Conservation (phyloP, 2,888 invertebrate genomes). For the Lycocerus yunnanus region DNA sequence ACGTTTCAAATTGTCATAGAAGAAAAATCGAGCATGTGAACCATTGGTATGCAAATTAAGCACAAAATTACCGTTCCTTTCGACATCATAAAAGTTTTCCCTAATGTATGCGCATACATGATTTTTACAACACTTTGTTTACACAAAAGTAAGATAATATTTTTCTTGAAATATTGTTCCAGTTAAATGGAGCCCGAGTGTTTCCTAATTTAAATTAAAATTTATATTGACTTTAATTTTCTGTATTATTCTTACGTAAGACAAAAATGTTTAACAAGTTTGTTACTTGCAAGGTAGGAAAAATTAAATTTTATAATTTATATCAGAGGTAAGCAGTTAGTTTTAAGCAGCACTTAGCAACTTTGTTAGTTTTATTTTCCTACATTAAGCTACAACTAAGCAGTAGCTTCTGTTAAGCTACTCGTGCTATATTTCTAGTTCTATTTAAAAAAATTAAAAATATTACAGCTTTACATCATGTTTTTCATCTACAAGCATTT, state of each 20-base stretch:
- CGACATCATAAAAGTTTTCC: conserved; percentile 1
- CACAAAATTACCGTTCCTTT: conserved; percentile 6
- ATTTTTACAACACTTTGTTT: conserved; percentile 2
- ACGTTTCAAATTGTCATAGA: background rate
- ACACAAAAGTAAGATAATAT: background rate
- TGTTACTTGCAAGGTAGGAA: no score
- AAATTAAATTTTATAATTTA: no score
- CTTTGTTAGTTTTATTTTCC: background rate
- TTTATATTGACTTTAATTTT: background rate
- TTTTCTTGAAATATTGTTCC: background rate
- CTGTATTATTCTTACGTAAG: background rate
- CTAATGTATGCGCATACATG: conserved; percentile 14
- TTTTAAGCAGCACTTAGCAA: no score
- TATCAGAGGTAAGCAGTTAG: no score
- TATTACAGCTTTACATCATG: background rate
- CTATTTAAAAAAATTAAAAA: background rate
- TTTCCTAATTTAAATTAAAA: background rate
- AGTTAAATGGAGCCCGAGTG: background rate
- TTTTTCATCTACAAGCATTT: background rate
- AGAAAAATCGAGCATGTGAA: background rate
- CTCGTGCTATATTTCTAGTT: background rate
- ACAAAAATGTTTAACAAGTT: no score
- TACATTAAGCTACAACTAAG: background rate
- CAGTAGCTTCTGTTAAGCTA: background rate
- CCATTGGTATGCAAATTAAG: background rate